phyloP scores from a whole-genome alignment of 2,888 invertebrate genomes.

The Tridacna crocea region DNA sequence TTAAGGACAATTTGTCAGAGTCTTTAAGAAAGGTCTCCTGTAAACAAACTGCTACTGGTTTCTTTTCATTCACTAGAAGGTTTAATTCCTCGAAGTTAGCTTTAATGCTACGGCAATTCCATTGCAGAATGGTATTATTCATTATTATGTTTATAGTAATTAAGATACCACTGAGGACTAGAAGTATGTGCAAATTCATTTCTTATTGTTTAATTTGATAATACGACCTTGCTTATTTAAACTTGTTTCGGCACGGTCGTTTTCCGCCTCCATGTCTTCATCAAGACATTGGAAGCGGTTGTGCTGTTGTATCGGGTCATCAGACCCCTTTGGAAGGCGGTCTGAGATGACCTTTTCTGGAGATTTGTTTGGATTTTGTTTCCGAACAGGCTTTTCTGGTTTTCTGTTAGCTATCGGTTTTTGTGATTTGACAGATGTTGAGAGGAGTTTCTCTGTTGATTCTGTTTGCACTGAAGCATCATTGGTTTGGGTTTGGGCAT shows the following conservation, averaged over 20 bases:
- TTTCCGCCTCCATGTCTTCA: neutral
- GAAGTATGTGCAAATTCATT: neutral
- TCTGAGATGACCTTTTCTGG: neutral
- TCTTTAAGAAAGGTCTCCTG: neutral
- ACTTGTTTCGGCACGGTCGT: neutral
- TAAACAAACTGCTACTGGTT: constrained; percentile 1
- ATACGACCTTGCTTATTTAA: neutral
- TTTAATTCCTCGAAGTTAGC: constrained; percentile 1
- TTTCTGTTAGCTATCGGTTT: neutral
- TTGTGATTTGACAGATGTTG: neutral
- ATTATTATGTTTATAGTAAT: neutral
- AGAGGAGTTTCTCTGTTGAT: neutral
- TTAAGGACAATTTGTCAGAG: too few species aligned
- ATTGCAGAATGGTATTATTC: neutral
- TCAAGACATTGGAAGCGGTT: neutral
- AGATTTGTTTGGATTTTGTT: neutral
- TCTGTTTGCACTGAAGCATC: neutral
- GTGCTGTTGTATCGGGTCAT: neutral
- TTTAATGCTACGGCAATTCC: constrained; percentile 1
- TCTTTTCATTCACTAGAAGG: neutral
- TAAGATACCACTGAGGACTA: too few species aligned
- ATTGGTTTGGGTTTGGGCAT: too few species aligned
- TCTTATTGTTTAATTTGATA: neutral
- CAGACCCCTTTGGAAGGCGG: neutral
- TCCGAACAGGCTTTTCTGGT: neutral